Evolutionary conservation across 2,888 invertebrate species (phyloP).

Genomic region (Pseudococcus jackbeardsleyi): DNA sequence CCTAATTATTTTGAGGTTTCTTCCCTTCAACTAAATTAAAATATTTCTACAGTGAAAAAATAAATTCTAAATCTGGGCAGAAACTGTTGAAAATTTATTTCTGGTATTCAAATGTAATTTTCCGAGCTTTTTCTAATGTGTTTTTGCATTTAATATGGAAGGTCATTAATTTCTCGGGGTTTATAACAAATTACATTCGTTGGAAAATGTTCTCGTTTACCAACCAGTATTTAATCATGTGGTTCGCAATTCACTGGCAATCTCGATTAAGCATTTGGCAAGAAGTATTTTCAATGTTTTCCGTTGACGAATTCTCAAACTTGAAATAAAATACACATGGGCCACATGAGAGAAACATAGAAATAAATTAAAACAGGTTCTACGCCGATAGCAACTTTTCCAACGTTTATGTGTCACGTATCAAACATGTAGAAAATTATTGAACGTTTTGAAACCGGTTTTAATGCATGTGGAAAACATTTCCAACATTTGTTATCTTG

Average conservation of each 20-base stretch:
- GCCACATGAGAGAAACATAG: too few species aligned
- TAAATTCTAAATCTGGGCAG: background rate
- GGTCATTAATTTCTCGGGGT: background rate
- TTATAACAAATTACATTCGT: background rate
- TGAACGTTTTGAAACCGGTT: too few species aligned
- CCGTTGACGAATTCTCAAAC: too few species aligned
- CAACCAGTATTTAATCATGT: background rate
- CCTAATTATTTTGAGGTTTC: background rate
- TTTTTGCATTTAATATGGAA: background rate
- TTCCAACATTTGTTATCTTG: too few species aligned
- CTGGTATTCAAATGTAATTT: background rate
- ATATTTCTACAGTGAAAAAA: background rate
- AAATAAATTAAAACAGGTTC: too few species aligned
- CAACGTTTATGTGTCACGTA: too few species aligned
- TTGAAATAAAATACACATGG: too few species aligned
- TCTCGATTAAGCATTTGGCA: background rate
- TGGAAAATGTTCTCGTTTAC: background rate
- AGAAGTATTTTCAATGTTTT: too few species aligned
- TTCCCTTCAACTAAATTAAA: background rate
- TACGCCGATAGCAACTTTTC: too few species aligned
- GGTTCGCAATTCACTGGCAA: background rate
- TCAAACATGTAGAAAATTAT: too few species aligned
- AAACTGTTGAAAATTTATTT: background rate
- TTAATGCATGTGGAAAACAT: too few species aligned
- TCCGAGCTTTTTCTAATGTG: background rate